Base-by-base conservation (phyloP, 2,113 vertebrate genomes). In the Malurus cyaneus region DNA sequence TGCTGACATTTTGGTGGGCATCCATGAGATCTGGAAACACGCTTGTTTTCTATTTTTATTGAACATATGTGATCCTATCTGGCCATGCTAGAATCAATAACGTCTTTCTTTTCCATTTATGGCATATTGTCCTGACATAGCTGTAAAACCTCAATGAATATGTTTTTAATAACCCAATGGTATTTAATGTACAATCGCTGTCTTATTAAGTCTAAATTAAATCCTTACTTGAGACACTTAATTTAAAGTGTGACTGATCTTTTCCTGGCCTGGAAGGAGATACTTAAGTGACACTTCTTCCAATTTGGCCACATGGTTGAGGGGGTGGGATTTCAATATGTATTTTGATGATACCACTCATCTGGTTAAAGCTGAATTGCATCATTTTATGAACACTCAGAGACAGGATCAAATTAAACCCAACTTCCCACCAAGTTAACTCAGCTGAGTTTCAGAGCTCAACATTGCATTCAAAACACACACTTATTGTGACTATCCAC, bases 131-230 rank as follows among this genome's bases (percentile, higher is more conserved):
- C 96, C 96, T 97, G 96, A 97, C 96, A 96, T 96, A 96, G 95
- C 97, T 98, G 97, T 97, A 97, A 97, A 98, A 97, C 95, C 96
- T 97, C 97, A 97, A 95, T 96, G 97, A 98, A 97, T 98, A 97
- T 97, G 97, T 91, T 97, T 98, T 97, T 97, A 97, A 98, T 98
- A 98, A 97, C 90, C 83, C 88, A 95, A 94, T 95, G 95, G 93
- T 94, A 97, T 98, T 98, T 98, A 98, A 96, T 20, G 81, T 98
- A 96, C 91, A 98, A 97, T 98, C 91, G 57, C 94, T 97, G 97
- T 97, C 97, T 97, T 97, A 97, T 97, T 98, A 96, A 92, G 84
- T 96, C 96, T 96, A 98, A 97, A 98, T 97, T 97, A 98, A 97
- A 97, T 97, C 97, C 96, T 97, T 97, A 82, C 90, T 97, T 82